Percentiles rank a stretch among this genome's conserved stretches.
These are phyloP conservation scores for Theristicus caerulescens DNA, from an alignment of 2,113 vertebrate genomes.

Conservation along the genomic window DNA sequence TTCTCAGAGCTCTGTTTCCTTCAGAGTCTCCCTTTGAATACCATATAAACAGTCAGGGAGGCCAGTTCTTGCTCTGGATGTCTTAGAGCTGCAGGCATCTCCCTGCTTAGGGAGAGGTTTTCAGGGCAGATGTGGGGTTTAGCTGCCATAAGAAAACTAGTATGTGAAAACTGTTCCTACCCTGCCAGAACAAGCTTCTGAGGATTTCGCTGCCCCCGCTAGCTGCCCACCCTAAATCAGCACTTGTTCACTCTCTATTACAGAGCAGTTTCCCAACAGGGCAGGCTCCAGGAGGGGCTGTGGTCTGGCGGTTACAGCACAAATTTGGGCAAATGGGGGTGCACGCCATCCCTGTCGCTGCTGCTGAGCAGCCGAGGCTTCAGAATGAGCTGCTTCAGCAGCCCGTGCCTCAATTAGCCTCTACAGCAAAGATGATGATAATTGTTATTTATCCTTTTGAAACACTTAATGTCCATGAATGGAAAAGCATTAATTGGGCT, in stretches of 20 bases:
- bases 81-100: not conserved
- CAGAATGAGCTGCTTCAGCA: not conserved
- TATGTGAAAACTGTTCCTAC: not conserved
- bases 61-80: not conserved
- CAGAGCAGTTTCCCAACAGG: not conserved
- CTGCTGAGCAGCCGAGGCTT: not conserved
- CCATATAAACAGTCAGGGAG: not conserved
- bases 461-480: not conserved
- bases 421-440: not conserved
- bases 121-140: not conserved
- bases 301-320: not conserved
- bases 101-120: not conserved
- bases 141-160: not conserved
- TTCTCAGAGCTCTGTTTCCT: not conserved
- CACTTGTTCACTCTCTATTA: not conserved
- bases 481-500: not conserved
- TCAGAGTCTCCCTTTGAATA: not conserved
- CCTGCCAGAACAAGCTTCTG: not conserved
- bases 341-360: not conserved
- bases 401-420: rapidly evolving
- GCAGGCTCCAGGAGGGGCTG: not conserved
- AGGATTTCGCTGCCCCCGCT: not conserved
- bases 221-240: not conserved
- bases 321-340: not conserved
- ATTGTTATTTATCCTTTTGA: not conserved